These are phyloP conservation scores for Drosophila prostipennis DNA, from an alignment of 2,888 invertebrate genomes.

Conservation along the genomic window DNA sequence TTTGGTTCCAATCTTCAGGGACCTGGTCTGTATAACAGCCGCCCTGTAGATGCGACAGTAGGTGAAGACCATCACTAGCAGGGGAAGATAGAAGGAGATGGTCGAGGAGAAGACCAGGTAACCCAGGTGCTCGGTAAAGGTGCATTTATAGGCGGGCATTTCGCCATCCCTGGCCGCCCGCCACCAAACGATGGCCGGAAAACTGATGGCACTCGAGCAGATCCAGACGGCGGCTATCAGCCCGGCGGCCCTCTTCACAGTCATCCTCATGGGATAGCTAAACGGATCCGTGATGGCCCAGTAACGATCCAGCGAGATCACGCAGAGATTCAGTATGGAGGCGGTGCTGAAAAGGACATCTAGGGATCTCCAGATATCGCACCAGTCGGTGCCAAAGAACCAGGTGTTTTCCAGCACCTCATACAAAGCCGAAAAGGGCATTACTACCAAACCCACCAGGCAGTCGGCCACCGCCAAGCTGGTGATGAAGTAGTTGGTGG, in stretches of 20 bases:
- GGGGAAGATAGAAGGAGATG: conserved; percentile 98
- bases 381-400: conserved; percentile 98
- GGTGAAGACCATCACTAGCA: conserved; percentile 99
- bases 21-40: conserved; percentile 95
- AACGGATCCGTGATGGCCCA: conserved; percentile 99
- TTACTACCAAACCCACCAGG: conserved; percentile 97
- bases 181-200: conserved; percentile 99
- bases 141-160: conserved; percentile 93
- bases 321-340: conserved; percentile 98
- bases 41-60: conserved; percentile 98
- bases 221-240: conserved; percentile 98
- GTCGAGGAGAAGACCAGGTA: conserved; percentile 99
- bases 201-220: conserved; percentile 97
- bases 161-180: conserved; percentile 92
- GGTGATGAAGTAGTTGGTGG: conserved; percentile 98
- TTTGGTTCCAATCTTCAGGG: conserved; percentile 95
- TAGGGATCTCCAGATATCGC: conserved; percentile 98
- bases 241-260: conserved; percentile 92
- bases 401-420: conserved; percentile 95
- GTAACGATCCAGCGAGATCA: conserved; percentile 97
- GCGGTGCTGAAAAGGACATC: conserved; percentile 99
- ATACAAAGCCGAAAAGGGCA: conserved; percentile 97
- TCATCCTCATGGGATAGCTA: conserved; percentile 98
- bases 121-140: conserved; percentile 97
- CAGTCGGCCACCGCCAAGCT: conserved; percentile 98